Base-by-base conservation (phyloP, 2,888 invertebrate genomes). In the Crocallis elinguaria region DNA sequence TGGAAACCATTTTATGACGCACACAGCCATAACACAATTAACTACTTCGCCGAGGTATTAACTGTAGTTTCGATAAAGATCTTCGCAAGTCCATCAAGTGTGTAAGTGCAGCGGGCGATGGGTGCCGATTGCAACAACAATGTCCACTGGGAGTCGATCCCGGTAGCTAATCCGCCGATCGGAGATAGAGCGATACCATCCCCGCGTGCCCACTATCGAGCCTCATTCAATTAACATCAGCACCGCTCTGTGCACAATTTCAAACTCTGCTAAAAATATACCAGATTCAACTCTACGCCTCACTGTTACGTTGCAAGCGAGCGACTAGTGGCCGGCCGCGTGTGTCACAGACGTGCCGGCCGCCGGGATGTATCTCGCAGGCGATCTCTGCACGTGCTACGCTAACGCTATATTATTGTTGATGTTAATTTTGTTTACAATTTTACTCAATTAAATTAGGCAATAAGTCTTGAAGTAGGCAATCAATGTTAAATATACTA, bases 171-270 rank as follows among this genome's bases (percentile, higher is more conserved):
- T 19, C 7, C 11, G 23, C 23, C 25, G 45, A 45, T 41, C 14
- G 8, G 17, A 8, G 14, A 37, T 37, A 25, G n/a, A 13, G 19
- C 21, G 55, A 35, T 35, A 50, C 8, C 30, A 13, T 21, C 7
- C 23, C 13, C 39, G 13, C 25, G 8, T 37, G 25, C 32, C 3
- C 35, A 39, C 17, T 67, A 67, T 68, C 71, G 50, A 42, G 3
- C 27, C 14, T 54, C 48, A 67, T 74, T 69, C 52, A 62, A 66
- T 74, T 68, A 65, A 43, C 43, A 74, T 72, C 64, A 48, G 25
- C 45, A 29, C 6, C 23, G 33, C 27, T 48, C 32, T 42, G 19
- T 19, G 17, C 8, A 11, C 17, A 12, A 8, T 11, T n/a, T 23
- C 46, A 9, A 4, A 13, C 27, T n/a, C 3, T 9, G 3, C 4